Evolutionary conservation across 2,888 invertebrate species (phyloP).

Genomic region (Zhuqinia jingwanae): DNA sequence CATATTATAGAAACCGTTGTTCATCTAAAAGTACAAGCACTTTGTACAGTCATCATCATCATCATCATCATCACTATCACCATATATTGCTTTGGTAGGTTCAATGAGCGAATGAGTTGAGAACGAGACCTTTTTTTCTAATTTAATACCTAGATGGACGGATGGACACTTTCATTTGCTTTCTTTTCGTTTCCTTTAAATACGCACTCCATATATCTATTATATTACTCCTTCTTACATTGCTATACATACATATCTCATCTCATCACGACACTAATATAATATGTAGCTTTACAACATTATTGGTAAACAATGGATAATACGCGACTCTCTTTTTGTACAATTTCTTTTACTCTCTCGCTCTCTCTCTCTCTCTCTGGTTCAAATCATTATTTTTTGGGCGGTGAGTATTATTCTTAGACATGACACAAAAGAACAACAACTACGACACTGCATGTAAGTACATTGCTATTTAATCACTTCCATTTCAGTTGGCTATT

Average conservation of each 20-base stretch:
- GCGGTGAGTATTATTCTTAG: neutral
- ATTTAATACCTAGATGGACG: constrained; percentile 57
- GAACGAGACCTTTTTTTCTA: constrained; percentile 47
- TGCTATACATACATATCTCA: neutral
- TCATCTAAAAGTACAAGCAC: constrained; percentile 52
- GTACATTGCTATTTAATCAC: too few relatives aligned
- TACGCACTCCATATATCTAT: too few relatives aligned
- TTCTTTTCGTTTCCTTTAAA: constrained; percentile 44
- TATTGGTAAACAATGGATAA: constrained; percentile 46
- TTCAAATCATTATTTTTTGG: constrained; percentile 33
- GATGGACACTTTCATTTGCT: constrained; percentile 65
- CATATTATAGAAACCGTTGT: constrained; percentile 44
- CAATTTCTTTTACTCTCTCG: constrained; percentile 26
- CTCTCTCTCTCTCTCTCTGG: too few relatives aligned
- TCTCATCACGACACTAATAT: too few relatives aligned
- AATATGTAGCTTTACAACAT: too few relatives aligned
- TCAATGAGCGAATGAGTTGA: constrained; percentile 42
- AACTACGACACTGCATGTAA: too few relatives aligned
- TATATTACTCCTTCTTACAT: too few relatives aligned
- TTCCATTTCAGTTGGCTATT: constrained; percentile 8
- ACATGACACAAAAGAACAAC: neutral
- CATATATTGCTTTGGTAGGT: constrained; percentile 54
- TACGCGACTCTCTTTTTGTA: constrained; percentile 37
- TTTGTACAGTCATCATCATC: constrained; percentile 65
- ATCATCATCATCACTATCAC: too few relatives aligned